These are phyloP conservation scores for Gonioctena quinquepunctata DNA, from an alignment of 1,140 invertebrate genomes.

Conservation along the genomic window DNA sequence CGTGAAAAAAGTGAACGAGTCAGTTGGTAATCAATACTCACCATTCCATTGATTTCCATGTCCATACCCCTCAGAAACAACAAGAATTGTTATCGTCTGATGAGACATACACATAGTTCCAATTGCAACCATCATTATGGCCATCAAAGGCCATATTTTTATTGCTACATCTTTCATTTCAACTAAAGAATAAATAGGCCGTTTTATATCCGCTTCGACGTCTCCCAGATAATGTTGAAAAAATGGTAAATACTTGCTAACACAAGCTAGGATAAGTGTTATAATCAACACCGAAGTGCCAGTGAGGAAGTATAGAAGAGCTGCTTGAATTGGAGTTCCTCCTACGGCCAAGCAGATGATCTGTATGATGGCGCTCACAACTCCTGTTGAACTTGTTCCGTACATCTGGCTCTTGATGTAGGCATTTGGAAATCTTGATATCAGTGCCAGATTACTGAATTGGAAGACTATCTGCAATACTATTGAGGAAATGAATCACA, in stretches of 20 bases:
- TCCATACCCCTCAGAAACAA: conserved; percentile 8
- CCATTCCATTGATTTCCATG: not conserved
- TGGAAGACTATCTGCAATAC: not conserved
- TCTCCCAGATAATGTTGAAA: not conserved
- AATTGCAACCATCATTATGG: not conserved
- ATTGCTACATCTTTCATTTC: not conserved
- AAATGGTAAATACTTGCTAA: not conserved
- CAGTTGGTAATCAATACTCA: no score
- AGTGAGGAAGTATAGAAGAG: not conserved
- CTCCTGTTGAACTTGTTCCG: not conserved
- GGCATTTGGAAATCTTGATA: not conserved
- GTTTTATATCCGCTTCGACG: not conserved
- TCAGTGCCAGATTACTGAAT: conserved; percentile 2
- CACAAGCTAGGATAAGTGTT: not conserved
- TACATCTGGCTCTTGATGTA: conserved; percentile 5
- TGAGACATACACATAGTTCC: not conserved
- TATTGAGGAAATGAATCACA: no score
- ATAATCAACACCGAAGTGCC: not conserved
- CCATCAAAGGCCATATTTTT: not conserved
- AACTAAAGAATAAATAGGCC: not conserved
- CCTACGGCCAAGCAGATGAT: not conserved
- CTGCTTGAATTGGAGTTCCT: not conserved
- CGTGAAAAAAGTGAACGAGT: no score
- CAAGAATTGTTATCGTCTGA: conserved; percentile 8
- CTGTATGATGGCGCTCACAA: conserved; percentile 1